A percentile compares a stretch with the other conserved stretches of the same genome.
These are phyloP conservation scores for Mandrillus leucophaeus DNA, from an alignment of 2,113 vertebrate genomes.

Conservation along the genomic window DNA sequence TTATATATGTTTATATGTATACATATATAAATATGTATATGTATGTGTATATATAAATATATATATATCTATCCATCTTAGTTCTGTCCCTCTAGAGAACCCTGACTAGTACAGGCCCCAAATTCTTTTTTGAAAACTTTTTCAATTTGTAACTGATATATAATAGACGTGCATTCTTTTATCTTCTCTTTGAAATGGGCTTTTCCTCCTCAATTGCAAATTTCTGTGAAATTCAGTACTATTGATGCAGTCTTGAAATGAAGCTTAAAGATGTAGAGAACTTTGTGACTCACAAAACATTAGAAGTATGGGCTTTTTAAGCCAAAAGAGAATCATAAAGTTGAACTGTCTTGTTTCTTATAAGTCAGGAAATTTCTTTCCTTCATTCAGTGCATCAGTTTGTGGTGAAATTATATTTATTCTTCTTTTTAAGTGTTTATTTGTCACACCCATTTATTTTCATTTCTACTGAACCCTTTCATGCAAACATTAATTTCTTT, in stretches of 20 bases:
- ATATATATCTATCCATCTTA: too few species aligned
- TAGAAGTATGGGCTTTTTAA: not conserved
- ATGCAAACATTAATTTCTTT: not conserved
- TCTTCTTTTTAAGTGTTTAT: not conserved
- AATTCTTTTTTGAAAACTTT: not conserved
- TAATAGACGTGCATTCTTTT: not conserved
- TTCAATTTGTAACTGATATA: not conserved
- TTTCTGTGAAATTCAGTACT: not conserved
- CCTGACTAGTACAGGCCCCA: not conserved
- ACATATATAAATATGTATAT: too few species aligned
- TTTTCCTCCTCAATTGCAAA: constrained; percentile 3
- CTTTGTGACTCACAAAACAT: not conserved
- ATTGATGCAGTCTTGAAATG: not conserved
- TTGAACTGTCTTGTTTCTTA: not conserved
- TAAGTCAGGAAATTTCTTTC: not conserved
- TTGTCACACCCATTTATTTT: not conserved
- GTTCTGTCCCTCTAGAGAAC: too few species aligned
- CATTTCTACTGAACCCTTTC: not conserved
- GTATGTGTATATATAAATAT: too few species aligned
- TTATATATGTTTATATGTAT: too few species aligned
- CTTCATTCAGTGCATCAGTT: not conserved
- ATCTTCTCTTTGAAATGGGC: not conserved
- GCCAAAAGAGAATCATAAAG: not conserved
- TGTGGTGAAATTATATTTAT: not conserved
- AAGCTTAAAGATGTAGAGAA: not conserved